Conservation (phyloP, 2,797 vertebrate species). For the Gambusia yucatana region DNA sequence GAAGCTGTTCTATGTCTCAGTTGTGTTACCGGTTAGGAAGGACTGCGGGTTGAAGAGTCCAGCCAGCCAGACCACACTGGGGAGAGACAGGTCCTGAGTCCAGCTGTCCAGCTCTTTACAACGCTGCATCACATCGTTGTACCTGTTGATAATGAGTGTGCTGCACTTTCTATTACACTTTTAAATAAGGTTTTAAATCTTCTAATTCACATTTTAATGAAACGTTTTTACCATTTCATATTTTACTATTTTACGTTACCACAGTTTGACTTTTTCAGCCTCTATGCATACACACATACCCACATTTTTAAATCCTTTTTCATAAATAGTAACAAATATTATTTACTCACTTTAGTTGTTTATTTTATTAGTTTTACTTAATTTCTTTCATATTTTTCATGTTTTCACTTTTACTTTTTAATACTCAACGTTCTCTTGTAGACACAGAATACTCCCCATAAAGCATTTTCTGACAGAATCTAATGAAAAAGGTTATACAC, state of each 20-base stretch:
- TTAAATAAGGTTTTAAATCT: not conserved
- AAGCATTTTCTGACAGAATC: not conserved
- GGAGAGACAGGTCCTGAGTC: conserved; percentile 89
- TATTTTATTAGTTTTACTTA: not conserved
- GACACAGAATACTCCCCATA: not conserved
- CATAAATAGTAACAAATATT: not conserved
- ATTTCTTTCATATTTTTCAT: not conserved
- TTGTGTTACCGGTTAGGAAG: conserved; percentile 93
- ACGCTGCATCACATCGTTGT: conserved; percentile 84
- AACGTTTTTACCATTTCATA: not conserved
- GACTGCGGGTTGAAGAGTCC: conserved; percentile 97
- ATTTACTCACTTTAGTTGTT: not conserved
- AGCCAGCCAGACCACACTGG: conserved; percentile 90
- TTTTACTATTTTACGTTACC: not conserved
- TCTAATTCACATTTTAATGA: not conserved
- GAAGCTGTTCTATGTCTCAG: not conserved
- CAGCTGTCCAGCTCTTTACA: conserved; percentile 87
- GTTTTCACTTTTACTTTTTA: not conserved
- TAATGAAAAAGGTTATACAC: not conserved
- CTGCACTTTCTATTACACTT: not conserved
- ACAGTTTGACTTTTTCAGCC: not conserved
- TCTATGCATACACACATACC: not conserved
- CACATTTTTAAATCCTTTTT: not conserved
- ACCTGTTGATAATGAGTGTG: conserved; percentile 61
- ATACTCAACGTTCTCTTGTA: not conserved